These are phyloP conservation scores for Dione juno DNA, from an alignment of 2,888 invertebrate species.

Conservation along the genomic window DNA sequence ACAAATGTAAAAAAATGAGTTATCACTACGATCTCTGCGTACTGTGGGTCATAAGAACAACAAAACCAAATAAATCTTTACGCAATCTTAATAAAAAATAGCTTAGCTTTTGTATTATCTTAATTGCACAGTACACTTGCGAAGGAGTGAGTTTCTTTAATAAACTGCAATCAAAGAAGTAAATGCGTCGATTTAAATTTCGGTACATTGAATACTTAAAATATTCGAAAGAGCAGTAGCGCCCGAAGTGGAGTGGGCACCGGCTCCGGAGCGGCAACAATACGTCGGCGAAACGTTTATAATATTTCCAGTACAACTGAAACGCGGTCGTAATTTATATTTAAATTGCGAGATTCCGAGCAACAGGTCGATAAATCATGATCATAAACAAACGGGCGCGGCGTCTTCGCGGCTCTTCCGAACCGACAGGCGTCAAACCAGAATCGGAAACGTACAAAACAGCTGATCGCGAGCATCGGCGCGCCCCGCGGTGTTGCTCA, in stretches of 20 bases:
- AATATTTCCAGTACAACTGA: slow-evolving; percentile 21
- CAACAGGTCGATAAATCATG: slow-evolving; percentile 39
- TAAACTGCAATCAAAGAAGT: slow-evolving; percentile 7
- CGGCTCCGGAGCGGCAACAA: slow-evolving; percentile 11
- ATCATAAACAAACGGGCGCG: slow-evolving; percentile 33
- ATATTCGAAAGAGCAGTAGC: slow-evolving; percentile 8
- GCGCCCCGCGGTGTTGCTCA: slow-evolving; percentile 41
- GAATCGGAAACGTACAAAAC: slow-evolving; percentile 40
- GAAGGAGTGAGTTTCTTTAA: neutral
- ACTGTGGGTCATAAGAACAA: neutral
- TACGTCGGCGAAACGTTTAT: slow-evolving; percentile 19
- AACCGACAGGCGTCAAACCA: slow-evolving; percentile 14
- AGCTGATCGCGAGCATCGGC: slow-evolving; percentile 41
- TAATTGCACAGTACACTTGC: slow-evolving; percentile 6
- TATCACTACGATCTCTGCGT: slow-evolving; percentile 7
- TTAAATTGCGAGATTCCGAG: slow-evolving; percentile 32
- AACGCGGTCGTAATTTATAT: slow-evolving; percentile 31
- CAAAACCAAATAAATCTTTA: slow-evolving; percentile 6
- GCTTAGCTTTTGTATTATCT: slow-evolving; percentile 10
- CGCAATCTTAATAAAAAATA: slow-evolving; percentile 14
- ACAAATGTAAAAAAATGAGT: slow-evolving; percentile 13
- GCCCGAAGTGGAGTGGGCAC: slow-evolving; percentile 8
- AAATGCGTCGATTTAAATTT: neutral
- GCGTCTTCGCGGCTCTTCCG: slow-evolving; percentile 24
- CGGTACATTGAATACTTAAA: slow-evolving; percentile 5